Conservation (phyloP, 2,113 vertebrate genomes). For the Setophaga petechia region DNA sequence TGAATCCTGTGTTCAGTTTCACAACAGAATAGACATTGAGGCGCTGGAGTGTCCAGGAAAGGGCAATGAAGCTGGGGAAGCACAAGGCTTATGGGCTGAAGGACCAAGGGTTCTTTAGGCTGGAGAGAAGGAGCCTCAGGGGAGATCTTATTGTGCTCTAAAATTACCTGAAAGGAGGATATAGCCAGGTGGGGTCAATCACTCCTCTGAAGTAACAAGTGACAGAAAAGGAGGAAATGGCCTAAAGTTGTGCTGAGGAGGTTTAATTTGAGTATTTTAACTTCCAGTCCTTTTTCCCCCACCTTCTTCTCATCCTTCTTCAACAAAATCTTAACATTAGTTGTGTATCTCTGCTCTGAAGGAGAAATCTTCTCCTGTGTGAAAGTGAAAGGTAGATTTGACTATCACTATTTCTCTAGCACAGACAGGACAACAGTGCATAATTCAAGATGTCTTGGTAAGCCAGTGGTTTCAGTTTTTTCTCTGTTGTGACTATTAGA, state of each 20-base stretch:
- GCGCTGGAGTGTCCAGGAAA: not conserved
- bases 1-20: fast-evolving
- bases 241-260: not conserved
- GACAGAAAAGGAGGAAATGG: not conserved
- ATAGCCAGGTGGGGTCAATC: not conserved
- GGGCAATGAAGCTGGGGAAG: not conserved
- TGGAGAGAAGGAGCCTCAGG: not conserved
- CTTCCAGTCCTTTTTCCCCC: not conserved
- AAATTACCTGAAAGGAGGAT: not conserved
- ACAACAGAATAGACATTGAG: not conserved
- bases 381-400: not conserved
- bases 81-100: not conserved
- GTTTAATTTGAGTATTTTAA: not conserved
- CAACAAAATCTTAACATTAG: not conserved
- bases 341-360: not conserved
- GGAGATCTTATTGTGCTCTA: fast-evolving
- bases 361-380: not conserved
- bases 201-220: not conserved
- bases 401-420: not conserved
- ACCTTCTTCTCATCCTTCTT: not conserved
- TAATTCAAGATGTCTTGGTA: not conserved
- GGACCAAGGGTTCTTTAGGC: not conserved
- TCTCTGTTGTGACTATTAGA: not conserved
- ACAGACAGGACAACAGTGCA: not conserved
- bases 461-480: not conserved